These are phyloP conservation scores for Pammene fasciana DNA, from an alignment of 2,888 invertebrate genomes.

Conservation along the genomic window DNA sequence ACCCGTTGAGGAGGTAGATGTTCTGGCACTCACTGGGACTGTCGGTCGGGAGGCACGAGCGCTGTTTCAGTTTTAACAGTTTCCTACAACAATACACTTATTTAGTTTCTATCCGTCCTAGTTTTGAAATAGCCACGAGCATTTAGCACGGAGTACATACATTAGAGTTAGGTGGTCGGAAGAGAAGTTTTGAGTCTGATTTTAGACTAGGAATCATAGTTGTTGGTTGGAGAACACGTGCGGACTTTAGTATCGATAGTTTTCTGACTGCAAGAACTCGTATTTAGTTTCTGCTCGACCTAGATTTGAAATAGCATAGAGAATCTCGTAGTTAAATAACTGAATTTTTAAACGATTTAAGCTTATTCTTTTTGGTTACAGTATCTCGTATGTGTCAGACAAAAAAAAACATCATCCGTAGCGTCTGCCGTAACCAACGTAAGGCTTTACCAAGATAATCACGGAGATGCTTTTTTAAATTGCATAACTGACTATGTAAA, in stretches of 20 bases:
- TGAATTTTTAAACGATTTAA: background rate
- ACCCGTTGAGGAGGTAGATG: constrained; percentile 64
- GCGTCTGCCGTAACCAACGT: too few relatives aligned
- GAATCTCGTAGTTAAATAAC: background rate
- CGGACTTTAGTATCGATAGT: constrained; percentile 55
- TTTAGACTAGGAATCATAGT: too few relatives aligned
- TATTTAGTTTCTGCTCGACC: background rate
- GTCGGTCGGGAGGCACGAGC: constrained; percentile 85
- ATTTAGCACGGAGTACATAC: background rate
- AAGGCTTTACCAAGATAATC: too few relatives aligned
- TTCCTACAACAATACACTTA: constrained; percentile 75
- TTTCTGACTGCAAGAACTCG: constrained; percentile 75
- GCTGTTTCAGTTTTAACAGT: constrained; percentile 88
- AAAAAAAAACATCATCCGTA: too few relatives aligned
- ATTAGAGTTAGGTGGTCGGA: too few relatives aligned
- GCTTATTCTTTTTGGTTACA: too few relatives aligned
- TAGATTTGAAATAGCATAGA: constrained; percentile 2
- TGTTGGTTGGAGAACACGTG: too few relatives aligned
- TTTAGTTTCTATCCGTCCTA: background rate
- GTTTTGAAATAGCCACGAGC: background rate
- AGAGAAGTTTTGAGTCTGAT: too few relatives aligned
- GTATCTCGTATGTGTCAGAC: too few relatives aligned
- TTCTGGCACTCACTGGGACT: constrained; percentile 68
- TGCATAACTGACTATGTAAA: too few relatives aligned
- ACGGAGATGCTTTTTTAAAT: too few relatives aligned